A percentile compares a stretch with the other conserved stretches of the same genome.
These are phyloP conservation scores for Dryoscopus gambensis DNA, from an alignment of 2,113 vertebrate genomes.

Conservation along the genomic window DNA sequence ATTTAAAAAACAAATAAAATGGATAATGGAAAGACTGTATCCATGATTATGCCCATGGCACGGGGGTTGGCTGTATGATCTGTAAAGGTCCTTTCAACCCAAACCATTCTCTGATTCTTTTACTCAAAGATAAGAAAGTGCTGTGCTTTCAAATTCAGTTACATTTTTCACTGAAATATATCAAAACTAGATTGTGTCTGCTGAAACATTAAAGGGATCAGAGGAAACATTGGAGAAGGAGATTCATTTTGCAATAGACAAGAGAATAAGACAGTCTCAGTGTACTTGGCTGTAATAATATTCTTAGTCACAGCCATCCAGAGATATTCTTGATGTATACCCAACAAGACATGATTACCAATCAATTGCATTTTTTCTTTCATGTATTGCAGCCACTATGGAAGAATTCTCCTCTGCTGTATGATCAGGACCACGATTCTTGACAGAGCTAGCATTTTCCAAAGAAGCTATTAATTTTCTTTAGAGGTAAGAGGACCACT, in stretches of 20 bases:
- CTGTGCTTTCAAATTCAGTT: background rate
- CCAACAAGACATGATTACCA: background rate
- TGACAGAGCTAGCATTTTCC: background rate
- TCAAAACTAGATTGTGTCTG: background rate
- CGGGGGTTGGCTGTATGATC: background rate
- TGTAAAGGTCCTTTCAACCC: background rate
- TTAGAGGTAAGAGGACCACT: background rate
- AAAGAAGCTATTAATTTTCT: background rate
- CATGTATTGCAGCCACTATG: background rate
- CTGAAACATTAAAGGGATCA: background rate
- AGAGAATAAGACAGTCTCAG: background rate
- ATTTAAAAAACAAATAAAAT: background rate
- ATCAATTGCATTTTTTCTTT: background rate
- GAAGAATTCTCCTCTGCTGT: background rate
- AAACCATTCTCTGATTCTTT: background rate
- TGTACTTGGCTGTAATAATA: background rate
- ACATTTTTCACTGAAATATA: background rate
- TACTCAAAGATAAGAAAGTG: background rate
- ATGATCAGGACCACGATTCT: background rate
- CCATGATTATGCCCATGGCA: background rate
- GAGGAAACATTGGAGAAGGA: background rate
- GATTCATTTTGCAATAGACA: background rate
- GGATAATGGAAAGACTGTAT: background rate
- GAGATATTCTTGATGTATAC: background rate
- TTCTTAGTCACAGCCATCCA: background rate